Percentiles rank a stretch among this genome's conserved stretches.
phyloP scores from a whole-genome alignment of 2,888 invertebrate genomes.

The Tenodera sinensis region DNA sequence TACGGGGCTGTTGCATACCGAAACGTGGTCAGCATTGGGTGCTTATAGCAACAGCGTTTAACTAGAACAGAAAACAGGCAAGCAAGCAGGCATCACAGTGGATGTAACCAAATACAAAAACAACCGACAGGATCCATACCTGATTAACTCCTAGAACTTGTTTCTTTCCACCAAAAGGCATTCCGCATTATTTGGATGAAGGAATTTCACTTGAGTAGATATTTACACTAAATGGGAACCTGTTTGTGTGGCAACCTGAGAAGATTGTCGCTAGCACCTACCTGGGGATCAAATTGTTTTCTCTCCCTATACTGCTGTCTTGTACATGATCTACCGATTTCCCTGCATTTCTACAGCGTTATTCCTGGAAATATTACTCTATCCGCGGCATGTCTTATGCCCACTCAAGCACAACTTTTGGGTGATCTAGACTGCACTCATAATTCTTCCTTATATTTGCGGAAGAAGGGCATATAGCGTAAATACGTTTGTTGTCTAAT shows the following conservation, averaged over 20 bases:
- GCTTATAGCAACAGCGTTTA: background rate
- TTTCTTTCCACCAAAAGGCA: background rate
- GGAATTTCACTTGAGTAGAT: background rate
- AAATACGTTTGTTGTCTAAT: too few species aligned
- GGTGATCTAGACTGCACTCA: background rate
- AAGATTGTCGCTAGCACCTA: background rate
- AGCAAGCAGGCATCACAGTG: background rate
- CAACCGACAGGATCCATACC: background rate
- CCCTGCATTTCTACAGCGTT: background rate
- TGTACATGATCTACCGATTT: background rate
- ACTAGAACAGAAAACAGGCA: background rate
- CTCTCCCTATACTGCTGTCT: background rate
- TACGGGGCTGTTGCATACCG: too few species aligned
- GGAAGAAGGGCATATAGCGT: background rate
- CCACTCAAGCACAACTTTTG: background rate
- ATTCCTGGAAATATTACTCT: background rate
- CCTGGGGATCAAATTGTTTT: background rate
- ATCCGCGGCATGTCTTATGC: background rate
- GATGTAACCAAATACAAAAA: background rate
- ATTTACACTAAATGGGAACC: background rate
- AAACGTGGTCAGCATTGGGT: too few species aligned
- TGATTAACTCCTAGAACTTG: background rate
- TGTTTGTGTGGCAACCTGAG: background rate
- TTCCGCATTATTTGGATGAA: background rate
- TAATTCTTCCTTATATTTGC: background rate